phyloP scores from a whole-genome alignment of 2,113 vertebrate species.

The Acrocephalus arundinaceus region DNA sequence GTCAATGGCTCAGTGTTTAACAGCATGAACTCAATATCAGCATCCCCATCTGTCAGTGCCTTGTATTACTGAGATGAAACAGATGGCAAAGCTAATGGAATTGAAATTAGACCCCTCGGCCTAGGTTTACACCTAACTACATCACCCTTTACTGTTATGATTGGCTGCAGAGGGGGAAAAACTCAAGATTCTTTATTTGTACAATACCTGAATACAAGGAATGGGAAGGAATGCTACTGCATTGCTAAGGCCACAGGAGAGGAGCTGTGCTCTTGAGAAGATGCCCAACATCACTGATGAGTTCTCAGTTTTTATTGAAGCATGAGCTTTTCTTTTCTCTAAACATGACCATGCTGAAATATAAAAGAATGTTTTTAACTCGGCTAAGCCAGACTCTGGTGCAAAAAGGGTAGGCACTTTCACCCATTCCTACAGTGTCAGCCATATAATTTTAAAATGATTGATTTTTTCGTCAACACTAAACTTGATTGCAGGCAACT shows the following conservation, averaged over 20 bases:
- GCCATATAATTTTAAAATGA: neutral
- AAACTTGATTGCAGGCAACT: neutral
- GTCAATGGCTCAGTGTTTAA: neutral
- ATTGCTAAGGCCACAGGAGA: neutral
- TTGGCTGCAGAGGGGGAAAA: neutral
- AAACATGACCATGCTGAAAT: neutral
- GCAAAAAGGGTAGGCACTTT: neutral
- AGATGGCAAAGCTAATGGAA: slow-evolving; percentile 31
- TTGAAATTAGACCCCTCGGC: slow-evolving; percentile 10
- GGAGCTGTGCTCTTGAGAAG: neutral
- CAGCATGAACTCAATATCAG: neutral
- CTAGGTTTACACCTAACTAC: neutral
- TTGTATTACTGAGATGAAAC: slow-evolving; percentile 9
- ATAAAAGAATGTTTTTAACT: neutral
- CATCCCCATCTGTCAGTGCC: neutral
- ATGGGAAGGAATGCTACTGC: neutral
- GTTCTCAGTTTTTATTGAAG: neutral
- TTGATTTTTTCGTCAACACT: slow-evolving; percentile 8
- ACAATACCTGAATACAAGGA: neutral
- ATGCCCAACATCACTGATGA: neutral
- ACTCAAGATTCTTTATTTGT: neutral
- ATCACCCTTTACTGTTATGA: neutral
- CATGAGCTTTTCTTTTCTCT: neutral
- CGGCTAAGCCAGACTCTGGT: neutral
- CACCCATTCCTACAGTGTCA: neutral